Evolutionary conservation across 2,797 vertebrate species (phyloP).

Genomic region (Erpetoichthys calabaricus): DNA sequence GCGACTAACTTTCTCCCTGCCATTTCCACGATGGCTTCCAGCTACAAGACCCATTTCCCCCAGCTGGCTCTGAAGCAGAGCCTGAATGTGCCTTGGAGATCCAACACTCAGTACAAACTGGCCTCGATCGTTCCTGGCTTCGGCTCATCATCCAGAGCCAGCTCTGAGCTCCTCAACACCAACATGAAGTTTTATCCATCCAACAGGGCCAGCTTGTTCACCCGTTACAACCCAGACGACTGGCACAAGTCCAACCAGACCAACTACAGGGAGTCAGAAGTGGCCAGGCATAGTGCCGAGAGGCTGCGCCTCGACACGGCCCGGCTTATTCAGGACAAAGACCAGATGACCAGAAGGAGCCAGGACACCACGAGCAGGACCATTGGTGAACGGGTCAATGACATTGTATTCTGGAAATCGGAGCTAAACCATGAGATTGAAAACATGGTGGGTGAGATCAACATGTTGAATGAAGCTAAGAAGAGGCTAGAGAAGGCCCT

Average conservation of each 20-base stretch:
- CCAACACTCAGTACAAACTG: conserved; percentile 55
- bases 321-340: conserved; percentile 70
- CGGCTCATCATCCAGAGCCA: conserved; percentile 39
- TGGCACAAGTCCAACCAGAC: conserved; percentile 75
- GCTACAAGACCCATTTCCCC: conserved; percentile 57
- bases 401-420: conserved; percentile 80
- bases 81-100: conserved; percentile 63
- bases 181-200: conserved; percentile 60
- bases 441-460: conserved; percentile 78
- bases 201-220: conserved; percentile 54
- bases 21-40: conserved; percentile 63
- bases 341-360: conserved; percentile 61
- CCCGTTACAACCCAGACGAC: conserved; percentile 68
- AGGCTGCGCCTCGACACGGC: conserved; percentile 64
- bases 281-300: conserved; percentile 65
- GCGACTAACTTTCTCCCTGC: conserved; percentile 65
- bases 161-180: conserved; percentile 47
- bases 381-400: conserved; percentile 68
- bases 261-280: conserved; percentile 72
- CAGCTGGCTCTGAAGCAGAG: conserved; percentile 41
- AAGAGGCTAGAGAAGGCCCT: conserved; percentile 73
- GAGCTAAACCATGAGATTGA: conserved; percentile 80
- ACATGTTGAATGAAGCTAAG: conserved; percentile 58
- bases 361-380: conserved; percentile 68
- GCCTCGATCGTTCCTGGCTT: conserved; percentile 39